Evolutionary conservation across 2,797 vertebrate genomes (phyloP), one percentile per base, ranked within the genome.

Genomic region (Catharus ustulatus): DNA sequence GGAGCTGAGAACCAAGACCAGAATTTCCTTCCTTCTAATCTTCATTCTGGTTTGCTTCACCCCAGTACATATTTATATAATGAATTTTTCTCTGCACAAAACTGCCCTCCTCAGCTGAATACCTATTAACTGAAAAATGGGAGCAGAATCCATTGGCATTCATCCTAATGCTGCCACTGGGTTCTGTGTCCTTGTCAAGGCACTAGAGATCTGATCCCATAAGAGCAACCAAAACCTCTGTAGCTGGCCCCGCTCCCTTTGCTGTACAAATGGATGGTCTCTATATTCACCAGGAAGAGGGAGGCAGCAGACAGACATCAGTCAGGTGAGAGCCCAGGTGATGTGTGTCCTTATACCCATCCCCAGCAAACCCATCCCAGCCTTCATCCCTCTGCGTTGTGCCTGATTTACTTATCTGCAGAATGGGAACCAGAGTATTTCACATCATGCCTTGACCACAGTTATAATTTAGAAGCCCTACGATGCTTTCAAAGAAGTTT

Each of bases 91-190:
- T 51, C 43, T 17, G 52, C 45, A 66, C 43, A 92, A 77, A 85
- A 68, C 57, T 87, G 43, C 16, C 62, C 36, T 87, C 51, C 89
- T 81, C 84, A 68, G 68, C n/a, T 80, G 75, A 87, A 83, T 54
- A 80, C 10, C 71, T 75, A 34, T 58, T 45, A 85, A 67, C 15
- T 32, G 38, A n/a, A 80, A 93, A 84, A 66, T 11, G 23, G 69
- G 46, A 93, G 71, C 77, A 73, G 88, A 84, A 84, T 11, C 67
- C 58, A n/a, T 11, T 83, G 73, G 87, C 82, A 75, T 61, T 87
- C 58, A 59, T 78, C 54, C 77, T 76, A 67, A 32, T 0, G 5
- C 61, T 4, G 4, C 73, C 77, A 42, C 79, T 71, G 0, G 0
- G 26, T 69, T 76, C 59, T 11, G 4, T 26, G 83, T 36, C 63